Evolutionary conservation across 2,797 vertebrate genomes (phyloP), one percentile per base, ranked within the genome.

Genomic region (Sebastes umbrosus): DNA sequence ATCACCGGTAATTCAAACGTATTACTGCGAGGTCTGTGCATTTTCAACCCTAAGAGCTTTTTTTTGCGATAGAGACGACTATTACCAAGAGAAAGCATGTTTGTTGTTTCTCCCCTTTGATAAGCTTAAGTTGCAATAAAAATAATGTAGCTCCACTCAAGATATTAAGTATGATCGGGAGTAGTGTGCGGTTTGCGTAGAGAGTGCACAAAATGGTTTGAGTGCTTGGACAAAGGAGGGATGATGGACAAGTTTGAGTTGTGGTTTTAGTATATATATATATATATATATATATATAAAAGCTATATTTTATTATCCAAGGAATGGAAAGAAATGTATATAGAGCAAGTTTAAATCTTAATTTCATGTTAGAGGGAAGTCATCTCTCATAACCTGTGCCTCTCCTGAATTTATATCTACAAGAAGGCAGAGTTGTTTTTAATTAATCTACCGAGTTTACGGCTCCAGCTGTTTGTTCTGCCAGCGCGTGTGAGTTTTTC

Each of bases 1-100:
- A 90, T 94, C 94, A 91, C 27, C 8, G 46, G 74, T 87, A 90
- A 94, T 90, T 89, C 79, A 82, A 77, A 92, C 68, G 29, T 84
- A 93, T 93, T 87, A 90, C 90, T 1, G 73, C 63, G 8, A 81
- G 81, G 32, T 27, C 68, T 14, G 64, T 43, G 78, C 66, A 14
- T 80, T 88, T 86, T 69, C 83, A 74, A 22, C 80, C 84, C 87
- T 80, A 20, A 90, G 88, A 91, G 92, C 88, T 89, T 79, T 78
- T 22, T 58, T 78, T 22, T 58, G 77, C 6, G 32, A 89, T 70
- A 24, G 74, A 88, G 75, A 75, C 3, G 74, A 87, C 88, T 80
- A 80, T 88, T 84, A 86, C 69, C 3, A 25, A 73, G 50, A 74
- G 82, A 86, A 82, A 78, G 59, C 80, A 81, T 80, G 77, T 83